Evolutionary conservation across 2,888 invertebrate genomes (phyloP), one percentile per base, ranked within the genome.

Genomic region (Eristalinus sepulchralis): DNA sequence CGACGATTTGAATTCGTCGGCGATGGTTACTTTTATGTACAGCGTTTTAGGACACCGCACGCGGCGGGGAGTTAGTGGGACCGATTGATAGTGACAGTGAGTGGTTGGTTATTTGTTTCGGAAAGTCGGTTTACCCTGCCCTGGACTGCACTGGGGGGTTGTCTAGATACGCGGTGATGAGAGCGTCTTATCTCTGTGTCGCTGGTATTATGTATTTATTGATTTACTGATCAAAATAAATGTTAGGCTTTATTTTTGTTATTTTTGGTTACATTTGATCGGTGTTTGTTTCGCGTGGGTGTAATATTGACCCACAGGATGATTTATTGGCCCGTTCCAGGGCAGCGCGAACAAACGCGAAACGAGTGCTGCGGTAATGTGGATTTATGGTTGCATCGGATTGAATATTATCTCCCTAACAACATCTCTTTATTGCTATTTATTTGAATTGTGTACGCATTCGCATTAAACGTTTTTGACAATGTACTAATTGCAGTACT

Each of bases 141-240:
- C 67, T 34, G 64, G 53, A 80, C 67, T 57, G 55, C 63, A 66
- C 31, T 53, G 57, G 80, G 79, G 78, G 60, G 59, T 67, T 66
- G 57, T 57, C 47, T 66, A 59, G 47, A 59, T 66, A 71, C 47
- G 33, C 24, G 20, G 27, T 27, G 39, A 20, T 64, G 55, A 39
- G n/a, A 20, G 73, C 24, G 36, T 34, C 57, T 80, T 71, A 75
- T 73, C 66, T 31, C 39, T 68, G 34, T 20, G 24, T 59, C 10
- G 27, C 55, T 59, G 9, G 11, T 67, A 79, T 76, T 75, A 60
- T 62, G 75, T 55, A 76, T 68, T 62, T 76, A 77, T 73, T 73
- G 67, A 71, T 77, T 85, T 81, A 68, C 77, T 57, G 68, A 70
- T 72, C 34, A 81, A 73, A 81, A 73, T 70, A 82, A 77, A 73